A percentile compares a stretch with the other conserved stretches of the same genome.
Evolutionary conservation across 1,140 invertebrate species (phyloP).

Genomic region (Acyrthosiphon pisum): DNA sequence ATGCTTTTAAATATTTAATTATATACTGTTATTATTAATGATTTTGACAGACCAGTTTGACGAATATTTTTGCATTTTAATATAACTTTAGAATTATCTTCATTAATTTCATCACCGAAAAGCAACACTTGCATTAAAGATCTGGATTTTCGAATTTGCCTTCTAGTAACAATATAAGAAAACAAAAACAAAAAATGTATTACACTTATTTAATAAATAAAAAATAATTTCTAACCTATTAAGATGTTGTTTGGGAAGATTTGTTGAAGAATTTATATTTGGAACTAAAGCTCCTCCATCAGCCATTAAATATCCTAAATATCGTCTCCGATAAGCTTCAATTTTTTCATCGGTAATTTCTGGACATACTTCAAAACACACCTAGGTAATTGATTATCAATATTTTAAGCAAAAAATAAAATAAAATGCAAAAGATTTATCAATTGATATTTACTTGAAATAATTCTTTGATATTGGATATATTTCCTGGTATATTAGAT

Average conservation of each 20-base stretch:
- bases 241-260: slow-evolving; percentile 90
- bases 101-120: slow-evolving; percentile 82
- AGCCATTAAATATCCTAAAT: slow-evolving; percentile 95
- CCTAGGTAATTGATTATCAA: slow-evolving; percentile 61
- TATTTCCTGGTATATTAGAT: slow-evolving; percentile 91
- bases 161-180: slow-evolving; percentile 63
- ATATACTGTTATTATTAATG: background rate
- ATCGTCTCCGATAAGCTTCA: slow-evolving; percentile 87
- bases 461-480: slow-evolving; percentile 86
- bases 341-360: slow-evolving; percentile 85
- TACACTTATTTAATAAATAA: background rate
- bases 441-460: slow-evolving; percentile 67
- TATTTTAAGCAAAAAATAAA: slow-evolving; percentile 19
- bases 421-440: background rate
- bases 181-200: background rate
- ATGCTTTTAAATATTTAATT: background rate
- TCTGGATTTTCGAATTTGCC: slow-evolving; percentile 90
- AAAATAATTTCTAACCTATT: slow-evolving; percentile 66
- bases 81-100: slow-evolving; percentile 81
- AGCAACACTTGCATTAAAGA: slow-evolving; percentile 89
- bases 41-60: slow-evolving; percentile 74
- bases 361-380: slow-evolving; percentile 69
- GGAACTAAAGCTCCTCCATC: slow-evolving; percentile 91
- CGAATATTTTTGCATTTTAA: slow-evolving; percentile 96
- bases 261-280: slow-evolving; percentile 85